Percentiles rank a stretch among this genome's conserved stretches.
Evolutionary conservation across 2,113 vertebrate genomes (phyloP).

Genomic region (Pao palembangensis): DNA sequence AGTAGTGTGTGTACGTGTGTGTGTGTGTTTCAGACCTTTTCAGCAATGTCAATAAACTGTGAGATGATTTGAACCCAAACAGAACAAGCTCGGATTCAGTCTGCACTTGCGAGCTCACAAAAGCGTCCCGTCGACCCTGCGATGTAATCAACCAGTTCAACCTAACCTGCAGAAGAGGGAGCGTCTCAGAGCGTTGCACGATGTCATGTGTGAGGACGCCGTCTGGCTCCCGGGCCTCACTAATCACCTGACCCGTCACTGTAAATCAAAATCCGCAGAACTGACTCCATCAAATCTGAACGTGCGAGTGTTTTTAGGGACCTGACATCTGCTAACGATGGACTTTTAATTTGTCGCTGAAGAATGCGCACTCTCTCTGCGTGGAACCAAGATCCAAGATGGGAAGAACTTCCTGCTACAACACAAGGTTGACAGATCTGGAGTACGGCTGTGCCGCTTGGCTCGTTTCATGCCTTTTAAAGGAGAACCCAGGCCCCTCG

Average conservation of each 20-base stretch:
- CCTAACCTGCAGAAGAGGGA: no score
- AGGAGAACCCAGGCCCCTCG: conserved; percentile 28
- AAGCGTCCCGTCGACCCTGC: no score
- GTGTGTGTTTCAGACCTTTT: conserved; percentile 38
- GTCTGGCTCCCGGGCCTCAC: no score
- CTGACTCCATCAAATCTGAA: no score
- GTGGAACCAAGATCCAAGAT: conserved; percentile 9
- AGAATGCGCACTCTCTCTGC: not conserved
- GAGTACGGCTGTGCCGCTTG: conserved; percentile 34
- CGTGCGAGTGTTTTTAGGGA: no score
- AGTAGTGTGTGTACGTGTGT: conserved; percentile 43
- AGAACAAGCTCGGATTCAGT: conserved; percentile 53
- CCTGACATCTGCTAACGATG: no score
- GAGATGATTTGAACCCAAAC: conserved; percentile 60
- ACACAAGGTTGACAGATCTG: conserved; percentile 30
- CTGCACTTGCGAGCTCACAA: not conserved
- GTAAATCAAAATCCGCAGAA: no score
- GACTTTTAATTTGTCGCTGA: no score
- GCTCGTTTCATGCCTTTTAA: conserved; percentile 38
- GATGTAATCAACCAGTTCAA: no score
- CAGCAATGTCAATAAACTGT: conserved; percentile 68
- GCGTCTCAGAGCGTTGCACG: no score
- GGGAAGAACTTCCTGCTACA: conserved; percentile 22
- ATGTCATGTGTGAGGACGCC: no score
- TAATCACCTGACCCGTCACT: no score